Conservation (phyloP, 2,113 vertebrate species). For the Myxocyprinus asiaticus region DNA sequence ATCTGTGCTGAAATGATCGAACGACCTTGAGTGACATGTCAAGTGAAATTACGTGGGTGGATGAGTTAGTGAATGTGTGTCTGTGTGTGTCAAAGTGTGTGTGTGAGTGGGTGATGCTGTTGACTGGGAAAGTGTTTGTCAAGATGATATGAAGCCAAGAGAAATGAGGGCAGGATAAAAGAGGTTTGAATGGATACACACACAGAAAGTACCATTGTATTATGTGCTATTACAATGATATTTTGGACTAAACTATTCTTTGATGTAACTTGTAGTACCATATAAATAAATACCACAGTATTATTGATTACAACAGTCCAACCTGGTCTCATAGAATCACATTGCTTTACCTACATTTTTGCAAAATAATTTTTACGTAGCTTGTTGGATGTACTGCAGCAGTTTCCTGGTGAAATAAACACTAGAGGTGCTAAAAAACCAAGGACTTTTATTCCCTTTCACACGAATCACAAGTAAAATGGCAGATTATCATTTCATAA, state of each 20-base stretch:
- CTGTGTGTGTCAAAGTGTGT: background rate
- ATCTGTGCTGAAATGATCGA: slow-evolving; percentile 67
- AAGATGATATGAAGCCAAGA: background rate
- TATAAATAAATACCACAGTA: too few relatives aligned
- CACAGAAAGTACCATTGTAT: slow-evolving; percentile 3
- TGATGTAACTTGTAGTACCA: background rate
- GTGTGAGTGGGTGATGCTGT: background rate
- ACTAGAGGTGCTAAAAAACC: too few relatives aligned
- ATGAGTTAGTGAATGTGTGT: slow-evolving; percentile 23
- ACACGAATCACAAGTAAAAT: too few relatives aligned
- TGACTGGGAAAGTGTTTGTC: background rate
- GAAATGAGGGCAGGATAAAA: background rate
- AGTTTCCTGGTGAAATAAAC: too few relatives aligned
- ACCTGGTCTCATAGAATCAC: too few relatives aligned
- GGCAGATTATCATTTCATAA: too few relatives aligned
- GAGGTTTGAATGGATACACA: background rate
- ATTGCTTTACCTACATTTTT: too few relatives aligned
- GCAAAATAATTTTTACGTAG: too few relatives aligned
- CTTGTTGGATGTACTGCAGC: too few relatives aligned
- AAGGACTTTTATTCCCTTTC: too few relatives aligned
- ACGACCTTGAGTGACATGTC: slow-evolving; percentile 77
- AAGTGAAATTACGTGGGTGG: slow-evolving; percentile 74
- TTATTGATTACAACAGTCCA: too few relatives aligned
- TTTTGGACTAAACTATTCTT: background rate
- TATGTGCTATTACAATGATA: background rate